A percentile compares a stretch with the other conserved stretches of the same genome.
Conservation (phyloP, 1,140 invertebrate genomes). For the Lepidurus packardi region DNA sequence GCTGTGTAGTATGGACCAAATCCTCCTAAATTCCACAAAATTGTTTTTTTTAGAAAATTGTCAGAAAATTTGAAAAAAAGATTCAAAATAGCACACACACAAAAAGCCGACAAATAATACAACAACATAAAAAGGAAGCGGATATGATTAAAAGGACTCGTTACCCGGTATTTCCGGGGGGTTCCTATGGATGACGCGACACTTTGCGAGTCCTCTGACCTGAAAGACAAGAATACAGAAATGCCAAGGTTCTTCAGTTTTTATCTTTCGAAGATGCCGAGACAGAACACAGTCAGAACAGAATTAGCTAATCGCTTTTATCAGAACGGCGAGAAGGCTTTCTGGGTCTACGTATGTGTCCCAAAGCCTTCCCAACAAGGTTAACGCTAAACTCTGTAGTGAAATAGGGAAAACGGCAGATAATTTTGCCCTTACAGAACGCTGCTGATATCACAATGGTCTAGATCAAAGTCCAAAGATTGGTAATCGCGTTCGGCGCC, state of each 20-base stretch:
- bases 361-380: no score
- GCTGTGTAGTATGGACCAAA: background rate
- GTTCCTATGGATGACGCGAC: conserved; percentile 11
- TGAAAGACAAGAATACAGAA: background rate
- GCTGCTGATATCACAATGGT: conserved; percentile 34
- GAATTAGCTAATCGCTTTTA: no score
- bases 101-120: background rate
- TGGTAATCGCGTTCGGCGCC: conserved; percentile 60
- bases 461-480: conserved; percentile 34
- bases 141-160: background rate
- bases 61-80: background rate
- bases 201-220: background rate
- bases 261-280: background rate
- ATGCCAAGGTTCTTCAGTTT: background rate
- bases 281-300: background rate
- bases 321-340: no score
- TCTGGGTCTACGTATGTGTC: no score
- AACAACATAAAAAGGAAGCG: background rate
- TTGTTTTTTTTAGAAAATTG: background rate
- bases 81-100: background rate
- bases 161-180: conserved; percentile 13
- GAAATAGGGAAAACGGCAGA: background rate
- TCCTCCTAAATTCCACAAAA: background rate
- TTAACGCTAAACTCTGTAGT: background rate
- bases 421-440: conserved; percentile 25